Evolutionary conservation across 2,888 invertebrate genomes (phyloP).

Genomic region (Meloe dianella): DNA sequence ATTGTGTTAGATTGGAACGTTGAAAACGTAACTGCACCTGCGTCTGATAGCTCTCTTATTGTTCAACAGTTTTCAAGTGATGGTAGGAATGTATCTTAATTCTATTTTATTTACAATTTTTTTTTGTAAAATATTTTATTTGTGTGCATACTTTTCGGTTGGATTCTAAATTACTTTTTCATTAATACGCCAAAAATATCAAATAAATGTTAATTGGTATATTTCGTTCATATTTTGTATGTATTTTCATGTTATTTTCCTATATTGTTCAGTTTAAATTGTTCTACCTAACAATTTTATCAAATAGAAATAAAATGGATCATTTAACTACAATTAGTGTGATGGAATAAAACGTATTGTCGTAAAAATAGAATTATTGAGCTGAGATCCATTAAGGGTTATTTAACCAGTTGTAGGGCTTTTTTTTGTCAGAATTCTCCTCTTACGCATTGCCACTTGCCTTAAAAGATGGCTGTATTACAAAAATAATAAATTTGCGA

Average conservation of each 20-base stretch:
- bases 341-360: background rate
- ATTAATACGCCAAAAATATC: too few species aligned
- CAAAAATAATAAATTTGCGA: background rate
- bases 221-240: too few species aligned
- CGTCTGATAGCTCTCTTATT: too few species aligned
- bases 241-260: background rate
- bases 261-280: background rate
- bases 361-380: slow-evolving; percentile 2
- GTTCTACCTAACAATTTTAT: background rate
- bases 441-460: background rate
- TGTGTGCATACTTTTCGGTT: too few species aligned
- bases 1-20: too few species aligned
- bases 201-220: too few species aligned
- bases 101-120: too few species aligned
- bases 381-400: slow-evolving; percentile 1
- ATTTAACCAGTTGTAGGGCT: background rate
- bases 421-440: background rate
- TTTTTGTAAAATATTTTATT: too few species aligned
- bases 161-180: too few species aligned
- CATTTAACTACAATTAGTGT: background rate
- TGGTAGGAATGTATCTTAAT: too few species aligned
- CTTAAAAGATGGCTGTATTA: background rate
- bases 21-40: too few species aligned
- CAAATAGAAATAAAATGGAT: background rate
- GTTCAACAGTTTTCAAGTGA: too few species aligned